A percentile compares a stretch with the other conserved stretches of the same genome.
Evolutionary conservation across 2,797 vertebrate species (phyloP).

Genomic region (Molothrus ater): DNA sequence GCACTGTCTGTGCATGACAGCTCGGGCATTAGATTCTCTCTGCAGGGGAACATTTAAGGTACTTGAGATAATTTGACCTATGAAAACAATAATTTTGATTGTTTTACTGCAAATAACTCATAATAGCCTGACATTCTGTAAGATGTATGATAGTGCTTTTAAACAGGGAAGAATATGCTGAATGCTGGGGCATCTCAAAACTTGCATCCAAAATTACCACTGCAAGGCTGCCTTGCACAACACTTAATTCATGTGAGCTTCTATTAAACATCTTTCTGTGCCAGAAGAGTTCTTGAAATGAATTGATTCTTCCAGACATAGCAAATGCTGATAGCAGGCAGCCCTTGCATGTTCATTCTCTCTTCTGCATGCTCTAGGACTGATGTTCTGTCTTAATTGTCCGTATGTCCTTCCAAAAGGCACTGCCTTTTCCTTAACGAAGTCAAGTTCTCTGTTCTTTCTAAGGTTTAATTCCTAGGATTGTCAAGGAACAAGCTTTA

Average conservation of each 20-base stretch:
- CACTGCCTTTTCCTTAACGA: background rate
- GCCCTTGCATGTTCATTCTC: background rate
- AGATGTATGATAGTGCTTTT: background rate
- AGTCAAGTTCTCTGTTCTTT: background rate
- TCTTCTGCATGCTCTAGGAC: background rate
- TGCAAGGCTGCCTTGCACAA: background rate
- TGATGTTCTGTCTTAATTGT: background rate
- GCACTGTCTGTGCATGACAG: background rate
- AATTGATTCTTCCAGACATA: background rate
- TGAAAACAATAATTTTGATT: constrained; percentile 1
- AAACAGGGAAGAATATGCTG: background rate
- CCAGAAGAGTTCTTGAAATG: background rate
- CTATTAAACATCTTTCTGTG: background rate
- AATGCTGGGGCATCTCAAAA: background rate
- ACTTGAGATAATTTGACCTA: background rate
- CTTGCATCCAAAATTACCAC: background rate
- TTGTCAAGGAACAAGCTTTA: background rate
- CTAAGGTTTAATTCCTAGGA: background rate
- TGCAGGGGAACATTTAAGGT: background rate
- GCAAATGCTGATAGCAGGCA: background rate
- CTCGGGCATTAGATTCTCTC: background rate
- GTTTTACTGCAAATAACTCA: background rate
- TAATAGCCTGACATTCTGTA: background rate
- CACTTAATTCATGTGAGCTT: background rate
- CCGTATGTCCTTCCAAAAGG: background rate